phyloP scores from a whole-genome alignment of 2,113 vertebrate species.

The Prinia subflava region DNA sequence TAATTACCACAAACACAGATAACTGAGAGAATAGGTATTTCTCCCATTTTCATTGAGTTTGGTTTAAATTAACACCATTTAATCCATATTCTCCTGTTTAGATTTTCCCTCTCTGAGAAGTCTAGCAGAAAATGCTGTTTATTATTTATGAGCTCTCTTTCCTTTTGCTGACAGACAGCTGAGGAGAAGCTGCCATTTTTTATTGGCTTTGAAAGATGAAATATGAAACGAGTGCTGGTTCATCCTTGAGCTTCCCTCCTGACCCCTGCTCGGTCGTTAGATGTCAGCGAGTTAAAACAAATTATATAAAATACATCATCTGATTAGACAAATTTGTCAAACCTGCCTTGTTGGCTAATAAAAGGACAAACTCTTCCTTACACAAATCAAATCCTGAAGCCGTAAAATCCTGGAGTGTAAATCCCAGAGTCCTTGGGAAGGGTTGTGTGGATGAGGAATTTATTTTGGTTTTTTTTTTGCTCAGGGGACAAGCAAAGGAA shows the following conservation, averaged over 20 bases:
- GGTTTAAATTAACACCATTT: not conserved
- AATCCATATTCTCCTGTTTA: not conserved
- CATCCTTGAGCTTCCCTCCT: slow-evolving; percentile 44
- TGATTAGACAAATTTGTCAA: not conserved
- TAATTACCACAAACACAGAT: not conserved
- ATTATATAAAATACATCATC: not conserved
- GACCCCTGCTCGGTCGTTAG: not conserved
- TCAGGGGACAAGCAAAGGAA: not conserved
- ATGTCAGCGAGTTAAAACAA: slow-evolving; percentile 27
- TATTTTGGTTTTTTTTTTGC: not conserved
- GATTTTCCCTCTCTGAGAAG: not conserved
- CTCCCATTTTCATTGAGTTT: not conserved
- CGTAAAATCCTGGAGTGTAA: not conserved
- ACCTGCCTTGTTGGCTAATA: not conserved
- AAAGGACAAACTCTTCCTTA: slow-evolving; percentile 6
- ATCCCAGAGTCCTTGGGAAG: slow-evolving; percentile 2
- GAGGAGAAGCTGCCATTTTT: not conserved
- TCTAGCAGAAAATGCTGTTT: not conserved
- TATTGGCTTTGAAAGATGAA: slow-evolving; percentile 31
- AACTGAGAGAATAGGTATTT: not conserved
- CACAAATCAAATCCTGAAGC: slow-evolving; percentile 45
- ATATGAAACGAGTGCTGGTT: slow-evolving; percentile 38
- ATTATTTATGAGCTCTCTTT: not conserved
- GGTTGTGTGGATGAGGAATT: not conserved
- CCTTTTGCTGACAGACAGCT: not conserved